Percentiles rank a stretch among this genome's conserved stretches.
phyloP scores from a whole-genome alignment of 2,113 vertebrate genomes.

The Oryzias woworae region DNA sequence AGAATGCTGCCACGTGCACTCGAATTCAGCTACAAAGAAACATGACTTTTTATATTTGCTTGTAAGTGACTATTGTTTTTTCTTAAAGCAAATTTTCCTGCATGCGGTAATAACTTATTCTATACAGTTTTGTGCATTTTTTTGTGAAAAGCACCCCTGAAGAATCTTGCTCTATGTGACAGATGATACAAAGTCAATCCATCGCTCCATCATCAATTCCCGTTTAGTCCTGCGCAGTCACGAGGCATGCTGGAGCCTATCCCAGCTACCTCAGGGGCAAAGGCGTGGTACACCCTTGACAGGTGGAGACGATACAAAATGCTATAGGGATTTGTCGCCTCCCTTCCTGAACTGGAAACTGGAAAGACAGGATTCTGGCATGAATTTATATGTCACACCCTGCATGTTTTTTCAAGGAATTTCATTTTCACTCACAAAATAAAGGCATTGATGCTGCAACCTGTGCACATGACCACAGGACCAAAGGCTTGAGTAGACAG shows the following conservation, averaged over 20 bases:
- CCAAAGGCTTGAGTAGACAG: conserved; percentile 22
- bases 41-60: conserved; percentile 21
- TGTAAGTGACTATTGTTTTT: conserved; percentile 17
- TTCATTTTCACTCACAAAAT: conserved; percentile 19
- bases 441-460: not conserved
- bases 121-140: too few species aligned
- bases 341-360: conserved; percentile 62
- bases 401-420: conserved; percentile 52
- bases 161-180: too few species aligned
- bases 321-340: conserved; percentile 67
- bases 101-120: not conserved
- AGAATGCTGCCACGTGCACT: conserved; percentile 48
- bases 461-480: conserved; percentile 30
- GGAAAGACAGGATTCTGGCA: conserved; percentile 72
- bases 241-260: too few species aligned
- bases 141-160: too few species aligned
- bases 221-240: too few species aligned
- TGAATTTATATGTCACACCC: conserved; percentile 69
- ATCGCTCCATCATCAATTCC: too few species aligned
- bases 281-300: conserved; percentile 49
- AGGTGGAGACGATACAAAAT: conserved; percentile 57
- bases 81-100: not conserved
- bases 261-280: too few species aligned
- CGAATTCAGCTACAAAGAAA: conserved; percentile 22
- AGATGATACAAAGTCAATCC: too few species aligned